Evolutionary conservation across 53 echinoderm and acorn worm species (phyloP).

Genomic region (Hippasteria phrygiana): DNA sequence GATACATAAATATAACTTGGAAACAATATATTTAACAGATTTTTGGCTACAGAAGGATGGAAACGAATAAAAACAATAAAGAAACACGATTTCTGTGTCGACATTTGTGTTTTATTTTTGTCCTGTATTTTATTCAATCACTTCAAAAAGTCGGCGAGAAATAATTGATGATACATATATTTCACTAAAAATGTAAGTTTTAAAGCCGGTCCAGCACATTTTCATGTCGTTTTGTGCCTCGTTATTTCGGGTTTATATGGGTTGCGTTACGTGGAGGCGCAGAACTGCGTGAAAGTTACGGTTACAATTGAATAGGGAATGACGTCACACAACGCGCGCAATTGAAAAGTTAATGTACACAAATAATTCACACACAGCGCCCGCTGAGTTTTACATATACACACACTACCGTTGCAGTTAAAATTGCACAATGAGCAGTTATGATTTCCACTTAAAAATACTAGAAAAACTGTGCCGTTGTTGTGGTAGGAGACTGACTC

Average conservation of each 20-base stretch:
- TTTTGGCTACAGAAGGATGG: not conserved
- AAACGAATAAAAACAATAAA: not conserved
- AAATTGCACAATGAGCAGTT: not conserved
- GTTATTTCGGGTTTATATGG: not conserved
- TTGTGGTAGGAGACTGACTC: conserved; percentile 19
- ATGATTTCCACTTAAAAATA: not conserved
- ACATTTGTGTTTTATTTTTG: not conserved
- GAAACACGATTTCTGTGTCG: not conserved
- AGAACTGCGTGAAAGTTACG: not conserved
- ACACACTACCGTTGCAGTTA: not conserved
- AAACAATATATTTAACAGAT: not conserved
- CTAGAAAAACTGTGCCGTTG: not conserved
- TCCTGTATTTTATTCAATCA: not conserved
- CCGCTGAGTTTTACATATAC: not conserved
- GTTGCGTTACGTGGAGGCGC: not conserved
- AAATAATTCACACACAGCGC: not conserved
- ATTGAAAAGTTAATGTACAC: not conserved
- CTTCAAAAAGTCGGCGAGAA: not conserved
- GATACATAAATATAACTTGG: not conserved
- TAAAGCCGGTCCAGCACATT: not conserved
- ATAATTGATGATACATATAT: not conserved
- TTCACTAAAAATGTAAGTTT: not conserved
- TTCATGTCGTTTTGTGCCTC: not conserved
- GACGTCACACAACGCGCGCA: not conserved
- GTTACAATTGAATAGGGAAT: not conserved